Evolutionary conservation across 2,888 invertebrate species (phyloP).

Genomic region (Ganaspis brasiliensis): DNA sequence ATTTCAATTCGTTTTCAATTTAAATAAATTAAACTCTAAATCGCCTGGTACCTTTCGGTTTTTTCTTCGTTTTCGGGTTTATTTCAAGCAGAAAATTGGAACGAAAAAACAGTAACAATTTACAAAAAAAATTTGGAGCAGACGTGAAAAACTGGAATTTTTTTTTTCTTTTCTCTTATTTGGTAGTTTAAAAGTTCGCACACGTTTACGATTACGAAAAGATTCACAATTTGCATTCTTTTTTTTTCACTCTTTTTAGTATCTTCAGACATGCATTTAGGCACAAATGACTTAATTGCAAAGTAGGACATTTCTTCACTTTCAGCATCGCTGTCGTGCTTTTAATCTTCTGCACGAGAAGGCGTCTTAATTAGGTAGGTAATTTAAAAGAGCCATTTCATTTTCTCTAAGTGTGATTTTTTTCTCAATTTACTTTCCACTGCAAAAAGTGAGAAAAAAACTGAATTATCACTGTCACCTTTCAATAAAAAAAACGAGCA

Average conservation of each 20-base stretch:
- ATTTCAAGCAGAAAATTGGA: no score
- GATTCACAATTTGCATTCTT: not conserved
- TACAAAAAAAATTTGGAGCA: no score
- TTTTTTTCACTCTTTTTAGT: not conserved
- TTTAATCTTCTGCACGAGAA: not conserved
- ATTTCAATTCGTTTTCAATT: no score
- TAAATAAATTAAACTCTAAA: no score
- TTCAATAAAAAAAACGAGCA: no score
- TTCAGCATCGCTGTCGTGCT: conserved; percentile 13
- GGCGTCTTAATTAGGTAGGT: conserved; percentile 27
- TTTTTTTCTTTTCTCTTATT: no score
- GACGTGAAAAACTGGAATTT: no score
- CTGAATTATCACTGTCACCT: not conserved
- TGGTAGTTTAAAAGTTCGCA: no score
- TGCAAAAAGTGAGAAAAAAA: not conserved
- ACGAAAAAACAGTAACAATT: no score
- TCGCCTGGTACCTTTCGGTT: no score
- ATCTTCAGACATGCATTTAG: conserved; percentile 14
- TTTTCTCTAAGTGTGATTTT: conserved; percentile 1
- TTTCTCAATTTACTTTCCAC: not conserved
- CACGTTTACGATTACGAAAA: not conserved
- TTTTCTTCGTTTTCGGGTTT: no score
- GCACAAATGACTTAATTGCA: conserved; percentile 24
- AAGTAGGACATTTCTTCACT: conserved; percentile 31
- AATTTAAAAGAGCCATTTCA: not conserved